Evolutionary conservation across 2,797 vertebrate species (phyloP), one percentile per base, ranked within the genome.

Genomic region (Sebastes trivittatus): DNA sequence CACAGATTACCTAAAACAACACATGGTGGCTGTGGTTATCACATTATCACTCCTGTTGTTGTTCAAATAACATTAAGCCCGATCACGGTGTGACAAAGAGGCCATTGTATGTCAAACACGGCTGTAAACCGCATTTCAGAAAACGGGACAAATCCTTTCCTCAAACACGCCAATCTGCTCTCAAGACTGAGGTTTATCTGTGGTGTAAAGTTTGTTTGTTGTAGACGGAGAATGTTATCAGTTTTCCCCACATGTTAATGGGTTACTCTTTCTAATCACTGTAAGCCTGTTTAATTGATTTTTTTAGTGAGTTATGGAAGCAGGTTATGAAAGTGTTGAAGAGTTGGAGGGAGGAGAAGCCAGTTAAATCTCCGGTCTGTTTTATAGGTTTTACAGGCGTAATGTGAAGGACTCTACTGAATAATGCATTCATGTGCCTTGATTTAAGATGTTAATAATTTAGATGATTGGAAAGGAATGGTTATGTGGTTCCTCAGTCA

Each of bases 401-500:
- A 61, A 75, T 65, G 61, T 70, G 36, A 84, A 75, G 75, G 69
- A 61, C 59, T 67, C 34, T 49, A 54, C 70, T 89, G 30, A 92
- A 89, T 91, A 90, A 93, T 88, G 46, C 56, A 90, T 90, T 52
- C 63, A 42, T 64, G 29, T 54, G 74, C 63, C 75, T 87, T 70
- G 77, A 87, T 91, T 86, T 85, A 72, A 60, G 38, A 73, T 64
- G 69, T 92, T 77, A 92, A 93, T 92, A 88, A 91, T 93, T 90
- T 5, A 91, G 54, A 55, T 55, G 68, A 85, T 77, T 81, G 74
- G 60, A 81, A 46, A 69, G 49, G 68, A 77, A 64, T 55, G 62
- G 11, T 66, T 9, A 36, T 14, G n/a, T 9, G 56, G 69, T 72
- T 72, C 55, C 32, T 77, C 71, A 55, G 75, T 59, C 59, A 61